A percentile compares a stretch with the other conserved stretches of the same genome.
Conservation (phyloP, 2,797 vertebrate species). For the Menidia menidia region DNA sequence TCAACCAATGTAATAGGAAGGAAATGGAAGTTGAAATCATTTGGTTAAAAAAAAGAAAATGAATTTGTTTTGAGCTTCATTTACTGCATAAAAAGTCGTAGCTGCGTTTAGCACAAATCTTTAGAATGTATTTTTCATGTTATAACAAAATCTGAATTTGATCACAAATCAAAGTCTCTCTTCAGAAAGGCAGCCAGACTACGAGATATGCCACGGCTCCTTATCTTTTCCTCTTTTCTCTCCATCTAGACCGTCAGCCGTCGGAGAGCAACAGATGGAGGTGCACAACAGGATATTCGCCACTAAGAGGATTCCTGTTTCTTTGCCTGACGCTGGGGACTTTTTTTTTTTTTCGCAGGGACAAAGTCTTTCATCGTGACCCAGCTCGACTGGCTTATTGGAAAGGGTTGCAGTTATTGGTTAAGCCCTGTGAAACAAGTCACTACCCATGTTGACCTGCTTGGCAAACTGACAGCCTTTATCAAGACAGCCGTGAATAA, state of each 20-base stretch:
- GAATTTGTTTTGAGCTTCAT: neutral
- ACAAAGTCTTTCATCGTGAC: constrained; percentile 70
- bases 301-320: constrained; percentile 79
- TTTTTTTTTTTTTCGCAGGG: constrained; percentile 52
- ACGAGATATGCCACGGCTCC: constrained; percentile 12
- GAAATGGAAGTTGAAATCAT: neutral
- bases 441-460: constrained; percentile 53
- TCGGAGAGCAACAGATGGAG: constrained; percentile 77
- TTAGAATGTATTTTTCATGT: neutral
- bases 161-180: neutral
- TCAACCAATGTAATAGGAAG: neutral
- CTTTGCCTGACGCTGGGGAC: constrained; percentile 57
- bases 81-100: neutral
- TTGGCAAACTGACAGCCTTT: constrained; percentile 49
- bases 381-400: constrained; percentile 65
- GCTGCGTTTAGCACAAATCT: neutral
- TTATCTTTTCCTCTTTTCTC: constrained; percentile 40
- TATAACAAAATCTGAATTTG: neutral
- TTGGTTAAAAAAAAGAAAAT: too few relatives aligned
- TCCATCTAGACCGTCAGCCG: constrained; percentile 41
- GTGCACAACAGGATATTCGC: constrained; percentile 70
- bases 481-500: constrained; percentile 37
- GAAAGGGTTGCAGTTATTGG: constrained; percentile 49
- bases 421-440: constrained; percentile 63
- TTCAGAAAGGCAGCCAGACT: constrained; percentile 10